Evolutionary conservation across 2,113 vertebrate species (phyloP), one percentile per base, ranked within the genome.

Genomic region (Carassius auratus): DNA sequence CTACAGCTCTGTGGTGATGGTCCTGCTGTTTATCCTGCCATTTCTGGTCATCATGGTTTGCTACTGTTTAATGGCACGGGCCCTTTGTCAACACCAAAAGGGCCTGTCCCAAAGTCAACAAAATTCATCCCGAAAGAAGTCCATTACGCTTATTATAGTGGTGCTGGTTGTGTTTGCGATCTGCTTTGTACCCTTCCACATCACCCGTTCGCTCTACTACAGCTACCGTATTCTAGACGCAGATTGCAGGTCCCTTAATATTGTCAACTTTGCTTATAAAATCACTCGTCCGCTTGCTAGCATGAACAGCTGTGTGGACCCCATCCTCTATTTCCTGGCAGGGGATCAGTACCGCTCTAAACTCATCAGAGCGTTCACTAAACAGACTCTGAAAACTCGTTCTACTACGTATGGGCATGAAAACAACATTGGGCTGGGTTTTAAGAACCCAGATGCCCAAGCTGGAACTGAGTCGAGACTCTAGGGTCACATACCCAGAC

Each of bases 111-210:
- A 91, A 45, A 86, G 86, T 10, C 8, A 84, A 15, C 90, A 88
- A 7, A 77, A 83, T 30, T 90, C 93, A 1, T 93, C 94, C 0
- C 95, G 92, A 52, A 92, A 87, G 30, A 96, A 95, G 83, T 97
- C 97, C 84, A 92, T 99, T 89, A 95, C 91, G 86, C 96, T 97
- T 91, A 98, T 99, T 64, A 13, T 94, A 0, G 86, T 97, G 4
- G 96, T 99, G 42, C 89, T 98, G 86, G 88, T 94, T 0, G 96
- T 97, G 81, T 99, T 99, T 0, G 95, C 96, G 1, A 30, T 98
- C 83, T 96, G 96, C 91, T 99, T 99, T 0, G 94, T 99, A 71
- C 97, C 98, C 1, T 99, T 99, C 91, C 97, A 99, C 89, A 89
- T 99, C 92, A 99, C 97, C 0, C 93, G 96, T 21, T 97, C 96